phyloP scores from a whole-genome alignment of 2,888 invertebrate genomes.

The Liposcelis brunnea region DNA sequence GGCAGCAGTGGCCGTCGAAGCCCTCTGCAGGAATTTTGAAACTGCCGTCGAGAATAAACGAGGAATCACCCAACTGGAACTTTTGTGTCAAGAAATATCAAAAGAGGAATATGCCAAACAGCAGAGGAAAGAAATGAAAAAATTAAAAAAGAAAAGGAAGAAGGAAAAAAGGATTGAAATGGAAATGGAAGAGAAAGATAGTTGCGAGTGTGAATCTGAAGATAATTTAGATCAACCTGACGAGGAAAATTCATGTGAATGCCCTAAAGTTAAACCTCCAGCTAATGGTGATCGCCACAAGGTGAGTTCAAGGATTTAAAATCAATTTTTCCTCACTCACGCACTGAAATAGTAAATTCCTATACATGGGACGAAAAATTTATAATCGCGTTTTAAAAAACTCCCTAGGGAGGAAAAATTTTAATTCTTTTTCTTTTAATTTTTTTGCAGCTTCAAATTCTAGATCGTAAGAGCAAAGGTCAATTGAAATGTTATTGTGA shows the following conservation, averaged over 20 bases:
- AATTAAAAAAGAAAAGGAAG: constrained; percentile 62
- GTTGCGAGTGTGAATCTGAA: constrained; percentile 24
- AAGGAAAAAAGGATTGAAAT: constrained; percentile 35
- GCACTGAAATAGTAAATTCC: too few species aligned
- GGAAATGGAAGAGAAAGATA: constrained; percentile 21
- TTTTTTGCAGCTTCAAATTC: constrained; percentile 4
- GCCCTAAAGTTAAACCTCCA: constrained; percentile 12
- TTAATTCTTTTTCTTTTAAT: constrained; percentile 1
- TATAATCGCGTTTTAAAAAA: too few species aligned
- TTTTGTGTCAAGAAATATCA: constrained; percentile 72
- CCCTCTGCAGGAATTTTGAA: constrained; percentile 76
- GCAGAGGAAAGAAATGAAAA: constrained; percentile 72
- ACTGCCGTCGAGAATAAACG: constrained; percentile 77
- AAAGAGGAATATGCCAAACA: constrained; percentile 74
- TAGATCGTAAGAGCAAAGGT: constrained; percentile 7
- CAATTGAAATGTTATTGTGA: constrained; percentile 12
- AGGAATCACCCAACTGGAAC: constrained; percentile 73
- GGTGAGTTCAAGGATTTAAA: too few species aligned
- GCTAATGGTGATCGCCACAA: constrained; percentile 10
- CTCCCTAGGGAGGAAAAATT: too few species aligned
- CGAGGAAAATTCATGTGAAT: constrained; percentile 14
- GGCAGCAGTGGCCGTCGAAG: constrained; percentile 74
- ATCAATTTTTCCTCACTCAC: too few species aligned
- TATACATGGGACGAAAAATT: too few species aligned
- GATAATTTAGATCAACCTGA: constrained; percentile 15